These are phyloP conservation scores for Brachionus rubens DNA, from an alignment of 1,140 invertebrate genomes.

Conservation along the genomic window DNA sequence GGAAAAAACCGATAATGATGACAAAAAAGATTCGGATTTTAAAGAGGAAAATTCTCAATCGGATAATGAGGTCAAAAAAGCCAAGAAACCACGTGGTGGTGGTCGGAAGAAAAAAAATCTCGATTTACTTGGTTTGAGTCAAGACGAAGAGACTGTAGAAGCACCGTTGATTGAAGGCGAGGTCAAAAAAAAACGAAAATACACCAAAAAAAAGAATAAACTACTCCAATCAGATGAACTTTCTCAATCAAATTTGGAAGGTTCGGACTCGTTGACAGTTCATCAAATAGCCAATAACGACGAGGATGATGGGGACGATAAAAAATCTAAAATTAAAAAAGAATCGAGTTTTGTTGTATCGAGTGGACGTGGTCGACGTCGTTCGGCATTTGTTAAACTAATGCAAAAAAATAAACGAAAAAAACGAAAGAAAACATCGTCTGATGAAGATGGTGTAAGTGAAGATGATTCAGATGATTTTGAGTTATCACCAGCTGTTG, in stretches of 20 bases:
- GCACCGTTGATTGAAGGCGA: no score
- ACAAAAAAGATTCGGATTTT: conserved; percentile 30
- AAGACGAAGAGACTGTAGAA: not conserved
- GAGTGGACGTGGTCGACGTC: not conserved
- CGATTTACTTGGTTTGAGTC: no score
- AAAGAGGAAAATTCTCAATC: not conserved
- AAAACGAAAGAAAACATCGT: conserved; percentile 39
- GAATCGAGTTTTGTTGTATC: not conserved
- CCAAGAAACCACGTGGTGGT: not conserved
- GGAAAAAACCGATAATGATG: not conserved
- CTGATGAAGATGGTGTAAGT: conserved; percentile 31
- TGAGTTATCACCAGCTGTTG: not conserved
- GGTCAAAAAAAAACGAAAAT: conserved; percentile 2
- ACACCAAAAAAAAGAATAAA: conserved; percentile 21
- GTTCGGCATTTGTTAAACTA: conserved; percentile 28
- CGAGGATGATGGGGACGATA: not conserved
- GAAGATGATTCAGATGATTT: conserved; percentile 35
- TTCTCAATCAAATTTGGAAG: no score
- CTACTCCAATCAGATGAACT: not conserved
- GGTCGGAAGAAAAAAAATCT: not conserved
- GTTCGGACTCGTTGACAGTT: not conserved
- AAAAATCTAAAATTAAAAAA: conserved; percentile 9
- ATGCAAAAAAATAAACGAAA: conserved; percentile 41
- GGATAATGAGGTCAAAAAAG: not conserved
- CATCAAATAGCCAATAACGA: not conserved